A percentile compares a stretch with the other conserved stretches of the same genome.
phyloP scores from a whole-genome alignment of 53 echinoderm and acorn worm species.

The Paracentrotus lividus region DNA sequence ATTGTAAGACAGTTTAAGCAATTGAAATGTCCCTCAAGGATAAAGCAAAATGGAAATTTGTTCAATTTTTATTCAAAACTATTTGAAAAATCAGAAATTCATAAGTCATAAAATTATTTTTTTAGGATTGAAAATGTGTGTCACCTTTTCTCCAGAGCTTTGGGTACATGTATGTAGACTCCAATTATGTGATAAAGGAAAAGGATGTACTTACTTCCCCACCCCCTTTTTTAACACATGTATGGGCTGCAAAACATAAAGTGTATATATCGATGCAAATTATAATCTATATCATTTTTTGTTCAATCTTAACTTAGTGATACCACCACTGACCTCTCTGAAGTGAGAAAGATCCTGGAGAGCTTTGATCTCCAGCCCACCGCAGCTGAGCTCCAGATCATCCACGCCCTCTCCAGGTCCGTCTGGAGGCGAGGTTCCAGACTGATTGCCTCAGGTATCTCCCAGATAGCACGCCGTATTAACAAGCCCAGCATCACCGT shows the following conservation, averaged over 20 bases:
- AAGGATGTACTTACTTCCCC: too few relatives aligned
- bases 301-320: conserved; percentile 34
- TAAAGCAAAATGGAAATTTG: not conserved
- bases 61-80: too few relatives aligned
- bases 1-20: too few relatives aligned
- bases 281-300: not conserved
- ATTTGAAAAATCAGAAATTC: too few relatives aligned
- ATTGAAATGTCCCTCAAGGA: not conserved
- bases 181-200: too few relatives aligned
- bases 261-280: too few relatives aligned
- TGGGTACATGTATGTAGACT: too few relatives aligned
- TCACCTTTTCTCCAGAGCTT: too few relatives aligned
- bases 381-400: conserved; percentile 32
- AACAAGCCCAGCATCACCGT: conserved; percentile 52
- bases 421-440: conserved; percentile 45
- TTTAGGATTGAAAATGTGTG: too few relatives aligned
- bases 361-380: conserved; percentile 38
- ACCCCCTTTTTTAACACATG: too few relatives aligned
- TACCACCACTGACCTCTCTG: not conserved
- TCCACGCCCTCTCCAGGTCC: conserved; percentile 23
- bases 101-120: too few relatives aligned
- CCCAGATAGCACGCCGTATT: conserved; percentile 55
- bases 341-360: conserved; percentile 45
- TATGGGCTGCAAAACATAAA: too few relatives aligned
- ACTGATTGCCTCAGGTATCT: conserved; percentile 44